Evolutionary conservation across 2,113 vertebrate species (phyloP).

Genomic region (Phrynosoma blainvillii): DNA sequence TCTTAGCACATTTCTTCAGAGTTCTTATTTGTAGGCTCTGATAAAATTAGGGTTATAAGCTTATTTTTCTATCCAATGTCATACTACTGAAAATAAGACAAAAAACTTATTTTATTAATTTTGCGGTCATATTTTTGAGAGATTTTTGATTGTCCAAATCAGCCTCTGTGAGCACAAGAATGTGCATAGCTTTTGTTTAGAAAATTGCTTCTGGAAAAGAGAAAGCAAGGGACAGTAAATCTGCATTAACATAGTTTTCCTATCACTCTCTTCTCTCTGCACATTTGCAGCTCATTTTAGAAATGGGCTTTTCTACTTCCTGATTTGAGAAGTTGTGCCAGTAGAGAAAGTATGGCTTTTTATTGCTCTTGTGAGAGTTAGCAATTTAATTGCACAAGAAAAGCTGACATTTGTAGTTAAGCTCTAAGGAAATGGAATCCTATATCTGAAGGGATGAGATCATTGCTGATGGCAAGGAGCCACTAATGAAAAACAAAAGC

Average conservation of each 20-base stretch:
- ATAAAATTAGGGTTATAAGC: too few species aligned
- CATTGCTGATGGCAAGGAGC: constrained; percentile 30
- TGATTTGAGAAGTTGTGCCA: constrained; percentile 18
- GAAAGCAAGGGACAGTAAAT: neutral
- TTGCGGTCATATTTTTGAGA: neutral
- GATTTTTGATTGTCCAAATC: constrained; percentile 14
- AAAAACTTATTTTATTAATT: neutral
- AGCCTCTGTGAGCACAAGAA: neutral
- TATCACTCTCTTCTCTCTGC: neutral
- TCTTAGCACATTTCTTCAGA: too few species aligned
- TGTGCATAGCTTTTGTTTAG: fast-evolving
- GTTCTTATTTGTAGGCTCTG: too few species aligned
- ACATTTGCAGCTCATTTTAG: constrained; percentile 15
- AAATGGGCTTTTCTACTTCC: constrained; percentile 28
- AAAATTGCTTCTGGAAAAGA: neutral
- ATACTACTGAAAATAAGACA: fast-evolving
- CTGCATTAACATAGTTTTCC: constrained; percentile 21
- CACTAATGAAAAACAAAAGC: constrained; percentile 23
- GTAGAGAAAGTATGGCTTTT: neutral
- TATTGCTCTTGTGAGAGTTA: constrained; percentile 28
- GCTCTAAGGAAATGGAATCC: constrained; percentile 3
- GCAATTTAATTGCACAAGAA: constrained; percentile 43
- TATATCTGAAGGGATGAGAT: constrained; percentile 23
- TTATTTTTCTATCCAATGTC: neutral
- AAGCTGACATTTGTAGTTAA: constrained; percentile 29